These are phyloP conservation scores for Plecotus auritus DNA, from an alignment of 2,113 vertebrate genomes.

Conservation along the genomic window DNA sequence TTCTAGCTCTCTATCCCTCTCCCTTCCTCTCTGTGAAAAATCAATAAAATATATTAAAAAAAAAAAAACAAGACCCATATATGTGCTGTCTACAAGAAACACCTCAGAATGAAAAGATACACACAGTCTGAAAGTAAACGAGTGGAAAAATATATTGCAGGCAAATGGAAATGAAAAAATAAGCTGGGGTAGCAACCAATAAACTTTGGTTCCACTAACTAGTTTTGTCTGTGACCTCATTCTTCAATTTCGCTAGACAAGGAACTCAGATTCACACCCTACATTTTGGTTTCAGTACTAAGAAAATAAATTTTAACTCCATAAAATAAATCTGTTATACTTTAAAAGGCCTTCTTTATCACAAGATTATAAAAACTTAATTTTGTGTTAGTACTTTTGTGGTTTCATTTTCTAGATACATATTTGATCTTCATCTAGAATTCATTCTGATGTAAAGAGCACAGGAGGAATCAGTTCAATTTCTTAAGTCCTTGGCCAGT, in stretches of 20 bases:
- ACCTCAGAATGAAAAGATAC: background rate
- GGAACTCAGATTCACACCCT: too few relatives aligned
- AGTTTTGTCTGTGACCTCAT: too few relatives aligned
- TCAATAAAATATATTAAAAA: too few relatives aligned
- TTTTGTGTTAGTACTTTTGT: background rate
- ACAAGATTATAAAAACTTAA: background rate
- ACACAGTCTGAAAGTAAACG: background rate
- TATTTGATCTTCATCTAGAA: slow-evolving; percentile 31
- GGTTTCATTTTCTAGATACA: background rate
- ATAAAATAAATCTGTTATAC: background rate
- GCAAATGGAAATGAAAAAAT: background rate
- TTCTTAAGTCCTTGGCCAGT: background rate
- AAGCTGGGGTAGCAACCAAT: background rate
- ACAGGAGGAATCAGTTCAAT: background rate
- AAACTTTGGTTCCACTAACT: too few relatives aligned
- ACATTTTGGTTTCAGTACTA: background rate
- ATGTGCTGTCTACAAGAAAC: background rate
- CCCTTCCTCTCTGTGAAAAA: too few relatives aligned
- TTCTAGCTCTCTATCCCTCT: too few relatives aligned
- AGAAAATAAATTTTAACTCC: slow-evolving; percentile 7
- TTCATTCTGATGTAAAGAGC: background rate
- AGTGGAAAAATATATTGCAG: background rate
- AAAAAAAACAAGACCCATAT: background rate
- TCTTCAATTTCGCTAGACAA: too few relatives aligned
- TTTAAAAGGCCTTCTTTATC: background rate